Conservation (phyloP, 92 coral and sea anemone species). For the Phymanthus crucifer region DNA sequence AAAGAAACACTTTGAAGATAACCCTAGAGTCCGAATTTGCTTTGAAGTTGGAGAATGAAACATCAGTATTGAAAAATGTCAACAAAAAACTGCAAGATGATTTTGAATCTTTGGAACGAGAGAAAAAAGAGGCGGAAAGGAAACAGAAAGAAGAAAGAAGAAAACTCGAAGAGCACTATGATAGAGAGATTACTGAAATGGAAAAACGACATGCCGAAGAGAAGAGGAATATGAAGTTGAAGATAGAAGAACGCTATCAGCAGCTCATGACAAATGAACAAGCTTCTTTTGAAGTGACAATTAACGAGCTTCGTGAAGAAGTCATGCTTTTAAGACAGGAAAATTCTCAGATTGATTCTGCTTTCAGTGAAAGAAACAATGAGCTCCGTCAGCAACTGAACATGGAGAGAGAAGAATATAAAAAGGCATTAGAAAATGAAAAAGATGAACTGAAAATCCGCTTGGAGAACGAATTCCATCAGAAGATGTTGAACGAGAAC, state of each 20-base stretch:
- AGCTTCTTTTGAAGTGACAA: conserved; percentile 66
- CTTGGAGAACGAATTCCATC: conserved; percentile 66
- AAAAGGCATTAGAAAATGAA: conserved; percentile 52
- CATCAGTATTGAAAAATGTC: conserved; percentile 66
- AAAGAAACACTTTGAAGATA: conserved; percentile 67
- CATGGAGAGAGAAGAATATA: conserved; percentile 68
- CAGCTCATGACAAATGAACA: conserved; percentile 65
- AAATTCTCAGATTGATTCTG: conserved; percentile 67
- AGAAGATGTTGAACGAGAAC: conserved; percentile 63
- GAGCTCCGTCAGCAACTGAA: conserved; percentile 75
- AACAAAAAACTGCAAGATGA: conserved; percentile 84
- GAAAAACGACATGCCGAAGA: conserved; percentile 77
- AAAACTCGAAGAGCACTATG: conserved; percentile 76
- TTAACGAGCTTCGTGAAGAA: conserved; percentile 68
- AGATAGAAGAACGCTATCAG: conserved; percentile 77
- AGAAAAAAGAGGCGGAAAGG: conserved; percentile 79
- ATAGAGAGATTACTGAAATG: conserved; percentile 81
- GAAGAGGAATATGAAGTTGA: conserved; percentile 61
- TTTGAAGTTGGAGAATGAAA: conserved; percentile 84
- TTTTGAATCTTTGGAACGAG: conserved; percentile 76
- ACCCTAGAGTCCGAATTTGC: conserved; percentile 83
- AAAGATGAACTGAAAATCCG: conserved; percentile 71
- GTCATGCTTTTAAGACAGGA: conserved; percentile 71
- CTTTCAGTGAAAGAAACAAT: conserved; percentile 68
- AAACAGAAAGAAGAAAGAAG: conserved; percentile 81